Conservation (phyloP, 2,113 vertebrate genomes). For the Phocoena sinus region DNA sequence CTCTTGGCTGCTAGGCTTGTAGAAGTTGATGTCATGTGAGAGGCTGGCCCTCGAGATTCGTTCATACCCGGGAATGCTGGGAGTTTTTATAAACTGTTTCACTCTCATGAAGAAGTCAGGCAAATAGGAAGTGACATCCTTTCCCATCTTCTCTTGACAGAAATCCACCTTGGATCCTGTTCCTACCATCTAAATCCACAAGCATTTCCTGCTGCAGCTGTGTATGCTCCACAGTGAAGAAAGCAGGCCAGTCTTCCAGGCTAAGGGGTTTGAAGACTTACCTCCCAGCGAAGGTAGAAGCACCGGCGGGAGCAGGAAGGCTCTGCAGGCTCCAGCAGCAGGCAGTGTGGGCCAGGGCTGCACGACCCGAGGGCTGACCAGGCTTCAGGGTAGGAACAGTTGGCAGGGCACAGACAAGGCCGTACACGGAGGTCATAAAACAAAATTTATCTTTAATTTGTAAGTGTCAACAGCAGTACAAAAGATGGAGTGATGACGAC, state of each 20-base stretch:
- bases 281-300: neutral
- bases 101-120: slow-evolving; percentile 29
- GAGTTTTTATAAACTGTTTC: slow-evolving; percentile 16
- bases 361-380: neutral
- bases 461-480: slow-evolving; percentile 99
- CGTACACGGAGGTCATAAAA: slow-evolving; percentile 89
- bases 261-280: neutral
- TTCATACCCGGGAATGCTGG: neutral
- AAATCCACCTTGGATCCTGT: slow-evolving; percentile 40
- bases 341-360: neutral
- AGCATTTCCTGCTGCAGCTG: slow-evolving; percentile 31
- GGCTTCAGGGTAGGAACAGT: neutral
- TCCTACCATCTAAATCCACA: slow-evolving; percentile 43
- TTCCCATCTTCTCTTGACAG: slow-evolving; percentile 60
- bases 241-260: slow-evolving; percentile 39
- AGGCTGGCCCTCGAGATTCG: neutral
- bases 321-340: neutral
- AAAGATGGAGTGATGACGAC: slow-evolving; percentile 99
- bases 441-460: slow-evolving; percentile 99
- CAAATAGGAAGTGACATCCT: slow-evolving; percentile 41
- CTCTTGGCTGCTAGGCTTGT: slow-evolving; percentile 18
- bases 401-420: slow-evolving; percentile 72
- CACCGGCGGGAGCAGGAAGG: rapidly evolving
- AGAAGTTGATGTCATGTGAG: slow-evolving; percentile 41
- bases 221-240: neutral